Conservation (phyloP, 2,113 vertebrate genomes). For the Riparia riparia region DNA sequence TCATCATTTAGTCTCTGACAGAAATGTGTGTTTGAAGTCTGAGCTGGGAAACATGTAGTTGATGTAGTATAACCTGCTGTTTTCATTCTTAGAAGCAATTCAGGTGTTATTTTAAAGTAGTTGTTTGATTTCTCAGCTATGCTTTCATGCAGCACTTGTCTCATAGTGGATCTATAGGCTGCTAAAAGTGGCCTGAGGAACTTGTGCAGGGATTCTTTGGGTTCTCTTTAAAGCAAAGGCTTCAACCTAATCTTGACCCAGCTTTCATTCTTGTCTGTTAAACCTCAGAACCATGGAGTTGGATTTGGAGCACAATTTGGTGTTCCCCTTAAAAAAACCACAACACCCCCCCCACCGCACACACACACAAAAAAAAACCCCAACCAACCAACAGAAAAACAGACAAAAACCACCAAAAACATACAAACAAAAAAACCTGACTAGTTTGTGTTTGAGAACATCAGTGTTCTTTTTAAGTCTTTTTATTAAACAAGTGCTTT, state of each 20-base stretch:
- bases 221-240: background rate
- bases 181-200: background rate
- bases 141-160: background rate
- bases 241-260: background rate
- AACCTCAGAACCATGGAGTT: background rate
- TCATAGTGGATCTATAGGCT: background rate
- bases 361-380: background rate
- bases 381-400: too few species aligned
- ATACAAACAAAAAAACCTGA: background rate
- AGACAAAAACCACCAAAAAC: too few species aligned
- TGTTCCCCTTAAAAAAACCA: background rate
- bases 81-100: background rate
- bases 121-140: background rate
- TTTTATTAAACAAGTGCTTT: background rate
- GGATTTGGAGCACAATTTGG: background rate
- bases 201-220: background rate
- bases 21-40: background rate
- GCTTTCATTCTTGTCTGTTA: background rate
- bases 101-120: background rate
- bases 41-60: background rate
- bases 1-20: constrained; percentile 6
- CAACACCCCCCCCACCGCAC: too few species aligned
- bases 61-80: background rate
- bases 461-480: background rate
- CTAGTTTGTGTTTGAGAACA: background rate